A percentile compares a stretch with the other conserved stretches of the same genome.
These are phyloP conservation scores for Acleris cristana DNA, from an alignment of 2,888 invertebrate species.

Conservation along the genomic window DNA sequence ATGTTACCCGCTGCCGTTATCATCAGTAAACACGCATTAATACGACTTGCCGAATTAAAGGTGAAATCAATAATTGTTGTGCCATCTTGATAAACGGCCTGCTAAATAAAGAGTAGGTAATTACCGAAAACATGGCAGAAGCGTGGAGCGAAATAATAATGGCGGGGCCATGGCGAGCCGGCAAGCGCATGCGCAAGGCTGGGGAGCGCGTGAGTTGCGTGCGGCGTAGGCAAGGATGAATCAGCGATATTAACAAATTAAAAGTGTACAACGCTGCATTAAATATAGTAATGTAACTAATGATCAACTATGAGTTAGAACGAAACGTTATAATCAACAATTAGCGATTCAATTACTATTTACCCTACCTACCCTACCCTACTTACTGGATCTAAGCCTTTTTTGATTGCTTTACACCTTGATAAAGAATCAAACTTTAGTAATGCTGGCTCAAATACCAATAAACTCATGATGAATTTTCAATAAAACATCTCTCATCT, in stretches of 20 bases:
- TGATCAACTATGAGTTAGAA: too few relatives aligned
- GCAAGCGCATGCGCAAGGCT: conserved; percentile 50
- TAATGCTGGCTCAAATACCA: too few relatives aligned
- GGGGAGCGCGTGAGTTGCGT: conserved; percentile 48
- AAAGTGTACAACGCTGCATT: too few relatives aligned
- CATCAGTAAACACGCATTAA: conserved; percentile 32
- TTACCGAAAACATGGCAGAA: conserved; percentile 46
- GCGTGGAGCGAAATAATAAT: conserved; percentile 50
- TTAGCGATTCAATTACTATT: too few relatives aligned
- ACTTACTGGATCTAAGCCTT: too few relatives aligned
- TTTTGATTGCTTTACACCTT: too few relatives aligned
- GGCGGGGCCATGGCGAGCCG: conserved; percentile 45
- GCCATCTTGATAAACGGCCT: conserved; percentile 46
- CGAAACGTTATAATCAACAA: too few relatives aligned
- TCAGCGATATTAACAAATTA: neutral
- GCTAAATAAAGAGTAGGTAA: conserved; percentile 47
- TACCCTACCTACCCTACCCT: too few relatives aligned
- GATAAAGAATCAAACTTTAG: too few relatives aligned
- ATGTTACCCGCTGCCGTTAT: conserved; percentile 11
- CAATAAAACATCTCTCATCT: too few relatives aligned
- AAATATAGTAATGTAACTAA: too few relatives aligned
- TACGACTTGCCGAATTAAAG: conserved; percentile 39
- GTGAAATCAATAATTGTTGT: conserved; percentile 37
- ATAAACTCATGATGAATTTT: too few relatives aligned
- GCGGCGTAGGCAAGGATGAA: conserved; percentile 6